These are phyloP conservation scores for Sebastes taczanowskii DNA, from an alignment of 2,797 vertebrate genomes.

Conservation along the genomic window DNA sequence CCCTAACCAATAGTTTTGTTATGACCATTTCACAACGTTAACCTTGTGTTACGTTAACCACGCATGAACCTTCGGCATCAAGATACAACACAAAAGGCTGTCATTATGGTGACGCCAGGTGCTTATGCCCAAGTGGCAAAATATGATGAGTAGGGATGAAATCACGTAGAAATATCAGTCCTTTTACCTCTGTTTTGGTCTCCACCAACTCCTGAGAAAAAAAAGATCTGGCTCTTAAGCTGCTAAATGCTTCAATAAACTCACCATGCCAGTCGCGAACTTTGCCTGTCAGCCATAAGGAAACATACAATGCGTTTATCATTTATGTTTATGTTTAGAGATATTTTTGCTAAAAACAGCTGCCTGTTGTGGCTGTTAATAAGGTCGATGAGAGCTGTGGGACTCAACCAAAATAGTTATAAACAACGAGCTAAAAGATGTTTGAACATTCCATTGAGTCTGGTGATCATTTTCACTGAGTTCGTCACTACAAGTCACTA, in stretches of 20 bases:
- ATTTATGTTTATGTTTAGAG: no score
- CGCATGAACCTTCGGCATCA: accelerated
- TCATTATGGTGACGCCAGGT: neutral
- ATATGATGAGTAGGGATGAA: neutral
- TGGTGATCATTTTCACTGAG: neutral
- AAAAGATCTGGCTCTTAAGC: neutral
- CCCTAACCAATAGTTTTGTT: neutral
- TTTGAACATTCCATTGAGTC: neutral
- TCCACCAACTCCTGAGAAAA: neutral
- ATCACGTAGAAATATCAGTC: accelerated
- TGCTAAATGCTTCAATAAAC: neutral
- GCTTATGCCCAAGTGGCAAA: neutral
- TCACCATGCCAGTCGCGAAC: neutral
- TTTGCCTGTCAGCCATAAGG: neutral
- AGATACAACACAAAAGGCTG: neutral
- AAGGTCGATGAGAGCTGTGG: neutral
- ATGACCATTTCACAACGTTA: accelerated
- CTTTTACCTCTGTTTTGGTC: neutral
- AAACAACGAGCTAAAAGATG: neutral
- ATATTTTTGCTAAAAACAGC: neutral
- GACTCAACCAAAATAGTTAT: neutral
- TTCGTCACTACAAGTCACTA: neutral
- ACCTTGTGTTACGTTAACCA: neutral
- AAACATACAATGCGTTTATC: neutral
- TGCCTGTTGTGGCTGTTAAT: neutral